Percentiles rank a stretch among this genome's conserved stretches.
Conservation (phyloP, 2,797 vertebrate genomes). For the Sardinella longiceps region DNA sequence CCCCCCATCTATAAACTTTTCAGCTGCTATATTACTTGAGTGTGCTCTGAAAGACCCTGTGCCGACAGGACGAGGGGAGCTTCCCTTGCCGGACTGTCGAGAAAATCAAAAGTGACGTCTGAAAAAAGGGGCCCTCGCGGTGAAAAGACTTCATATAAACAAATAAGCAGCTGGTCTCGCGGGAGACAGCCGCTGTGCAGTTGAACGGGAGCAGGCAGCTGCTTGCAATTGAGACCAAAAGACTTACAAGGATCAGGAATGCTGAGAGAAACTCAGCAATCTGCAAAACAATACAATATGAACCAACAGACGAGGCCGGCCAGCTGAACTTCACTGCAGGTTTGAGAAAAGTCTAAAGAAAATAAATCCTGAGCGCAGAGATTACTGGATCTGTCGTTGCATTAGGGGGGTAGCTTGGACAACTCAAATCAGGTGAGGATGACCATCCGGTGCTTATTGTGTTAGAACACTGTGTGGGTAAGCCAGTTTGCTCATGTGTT, state of each 20-base stretch:
- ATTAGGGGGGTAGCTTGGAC: background rate
- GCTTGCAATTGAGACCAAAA: slow-evolving; percentile 65
- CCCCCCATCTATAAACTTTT: slow-evolving; percentile 17
- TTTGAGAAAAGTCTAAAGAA: slow-evolving; percentile 2
- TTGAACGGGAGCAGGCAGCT: slow-evolving; percentile 60
- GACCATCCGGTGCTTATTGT: slow-evolving; percentile 14
- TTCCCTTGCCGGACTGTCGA: slow-evolving; percentile 4
- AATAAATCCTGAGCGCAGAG: background rate
- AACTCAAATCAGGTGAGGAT: slow-evolving; percentile 10
- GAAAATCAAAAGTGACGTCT: slow-evolving; percentile 60
- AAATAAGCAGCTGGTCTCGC: slow-evolving; percentile 56
- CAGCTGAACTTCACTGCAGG: slow-evolving; percentile 36
- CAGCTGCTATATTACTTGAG: background rate
- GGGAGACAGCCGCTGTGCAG: slow-evolving; percentile 55
- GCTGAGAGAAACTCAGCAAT: slow-evolving; percentile 47
- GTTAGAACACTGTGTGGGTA: background rate
- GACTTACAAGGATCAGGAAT: slow-evolving; percentile 54
- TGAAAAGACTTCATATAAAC: slow-evolving; percentile 64
- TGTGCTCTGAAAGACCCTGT: background rate
- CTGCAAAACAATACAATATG: slow-evolving; percentile 52
- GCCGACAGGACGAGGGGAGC: slow-evolving; percentile 16
- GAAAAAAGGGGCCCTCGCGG: slow-evolving; percentile 58
- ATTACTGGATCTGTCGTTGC: slow-evolving; percentile 22
- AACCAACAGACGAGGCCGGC: slow-evolving; percentile 38
- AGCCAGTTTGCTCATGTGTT: slow-evolving; percentile 7